Evolutionary conservation across 2,113 vertebrate genomes (phyloP), one percentile per base, ranked within the genome.

Genomic region (Cyprinodon brontotheroides): DNA sequence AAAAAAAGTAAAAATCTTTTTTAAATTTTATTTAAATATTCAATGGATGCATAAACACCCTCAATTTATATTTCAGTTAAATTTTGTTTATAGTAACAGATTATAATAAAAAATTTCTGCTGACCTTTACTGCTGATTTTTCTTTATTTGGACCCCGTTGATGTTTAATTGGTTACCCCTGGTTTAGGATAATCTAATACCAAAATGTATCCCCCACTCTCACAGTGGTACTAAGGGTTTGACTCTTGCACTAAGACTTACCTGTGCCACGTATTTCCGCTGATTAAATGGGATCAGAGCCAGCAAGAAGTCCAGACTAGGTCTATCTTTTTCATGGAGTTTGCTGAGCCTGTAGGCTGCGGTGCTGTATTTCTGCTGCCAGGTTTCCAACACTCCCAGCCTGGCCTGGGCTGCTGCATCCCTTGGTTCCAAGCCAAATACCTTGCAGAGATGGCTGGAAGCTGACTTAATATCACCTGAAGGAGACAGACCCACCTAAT

Each of bases 331-430:
- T 75, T 94, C 94, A 0, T 94, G 93, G 61, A 98, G 90, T 74
- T 65, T 57, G 82, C 95, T 95, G 78, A 99, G 92, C 0, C 94
- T 90, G 47, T 22, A 89, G 7, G 92, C 91, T 1, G 96, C 95
- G 0, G 72, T 86, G 2, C 68, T 20, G 77, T 91, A 29, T 0
- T 93, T 95, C 68, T 94, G 93, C 53, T 81, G 91, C 93, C 94
- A 96, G 84, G 96, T 90, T 73, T 91, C 93, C 61, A 98, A 91
- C 80, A 98, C 91, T 9, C 96, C 97, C 20, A 93, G 75, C 39
- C 97, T 89, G 70, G 95, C 96, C 48, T 74, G 91, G 74, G 93
- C 95, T 0, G 68, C 88, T 4, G 91, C 92, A 70, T 95, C 93
- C 62, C 91, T 84, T 53, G 90, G 90, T 38, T 89, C 85, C 79